Percentiles rank a stretch among this genome's conserved stretches.
These are phyloP conservation scores for Takifugu bimaculatus DNA, from an alignment of 2,113 vertebrate genomes.

Conservation along the genomic window DNA sequence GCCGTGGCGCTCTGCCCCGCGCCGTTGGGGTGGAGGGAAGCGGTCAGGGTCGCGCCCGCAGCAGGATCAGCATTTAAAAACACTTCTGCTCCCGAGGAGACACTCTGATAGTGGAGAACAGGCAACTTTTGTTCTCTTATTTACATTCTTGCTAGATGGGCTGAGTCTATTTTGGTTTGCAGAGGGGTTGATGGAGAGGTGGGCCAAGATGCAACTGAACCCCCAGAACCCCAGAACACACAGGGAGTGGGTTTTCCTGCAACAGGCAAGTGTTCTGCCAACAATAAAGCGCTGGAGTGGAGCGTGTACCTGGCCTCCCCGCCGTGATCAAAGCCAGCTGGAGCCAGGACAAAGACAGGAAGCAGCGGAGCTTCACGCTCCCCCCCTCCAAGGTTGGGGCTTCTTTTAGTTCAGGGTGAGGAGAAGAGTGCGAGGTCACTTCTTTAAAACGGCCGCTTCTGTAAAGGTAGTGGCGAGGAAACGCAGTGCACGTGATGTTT, in stretches of 20 bases:
- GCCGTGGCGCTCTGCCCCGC: constrained; percentile 39
- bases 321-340: constrained; percentile 22
- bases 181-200: constrained; percentile 54
- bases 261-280: constrained; percentile 46
- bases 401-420: constrained; percentile 11
- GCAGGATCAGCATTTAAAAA: constrained; percentile 58
- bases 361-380: constrained; percentile 38
- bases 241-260: constrained; percentile 46
- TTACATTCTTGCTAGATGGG: constrained; percentile 67
- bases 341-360: constrained; percentile 12
- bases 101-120: constrained; percentile 62
- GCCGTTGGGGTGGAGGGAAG: constrained; percentile 42
- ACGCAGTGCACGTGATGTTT: neutral
- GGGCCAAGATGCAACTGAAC: constrained; percentile 68
- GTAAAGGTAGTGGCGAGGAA: neutral
- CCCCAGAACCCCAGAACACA: constrained; percentile 50
- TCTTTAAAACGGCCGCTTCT: neutral
- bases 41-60: constrained; percentile 40
- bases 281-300: constrained; percentile 22
- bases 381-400: constrained; percentile 11
- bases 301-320: constrained; percentile 26
- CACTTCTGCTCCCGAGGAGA: constrained; percentile 47
- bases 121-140: constrained; percentile 67
- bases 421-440: neutral
- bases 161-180: constrained; percentile 60